Evolutionary conservation across 1,140 invertebrate species (phyloP).

Genomic region (Chelonus insularis): DNA sequence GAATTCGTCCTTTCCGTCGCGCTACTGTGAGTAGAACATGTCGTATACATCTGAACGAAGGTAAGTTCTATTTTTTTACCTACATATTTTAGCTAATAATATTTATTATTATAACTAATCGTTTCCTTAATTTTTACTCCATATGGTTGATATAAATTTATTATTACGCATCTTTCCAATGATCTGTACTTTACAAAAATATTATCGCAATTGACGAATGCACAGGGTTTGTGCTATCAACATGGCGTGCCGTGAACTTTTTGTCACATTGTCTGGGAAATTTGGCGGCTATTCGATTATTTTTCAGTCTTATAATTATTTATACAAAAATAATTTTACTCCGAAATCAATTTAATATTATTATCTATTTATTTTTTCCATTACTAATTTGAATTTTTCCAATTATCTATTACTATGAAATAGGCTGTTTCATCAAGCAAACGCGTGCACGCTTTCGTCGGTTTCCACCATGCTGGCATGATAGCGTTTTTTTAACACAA

Average conservation of each 20-base stretch:
- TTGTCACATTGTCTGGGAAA: slow-evolving; percentile 43
- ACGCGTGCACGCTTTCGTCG: no score
- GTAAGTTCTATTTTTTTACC: slow-evolving; percentile 62
- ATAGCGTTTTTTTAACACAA: no score
- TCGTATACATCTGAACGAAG: slow-evolving; percentile 73
- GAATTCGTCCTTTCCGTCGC: slow-evolving; percentile 70
- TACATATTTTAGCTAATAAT: slow-evolving; percentile 2
- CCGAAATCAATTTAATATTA: background rate
- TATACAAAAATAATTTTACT: background rate
- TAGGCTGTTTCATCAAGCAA: no score
- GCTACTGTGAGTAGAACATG: slow-evolving; percentile 74
- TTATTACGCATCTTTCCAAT: background rate
- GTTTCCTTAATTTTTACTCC: background rate
- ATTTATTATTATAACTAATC: background rate
- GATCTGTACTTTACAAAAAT: background rate
- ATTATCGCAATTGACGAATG: slow-evolving; percentile 36
- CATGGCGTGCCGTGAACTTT: slow-evolving; percentile 67
- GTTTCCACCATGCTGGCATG: no score
- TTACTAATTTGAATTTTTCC: no score
- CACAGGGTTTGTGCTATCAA: slow-evolving; percentile 66
- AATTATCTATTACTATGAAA: no score
- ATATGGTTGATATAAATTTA: background rate
- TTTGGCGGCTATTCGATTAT: slow-evolving; percentile 22
- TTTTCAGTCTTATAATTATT: background rate
- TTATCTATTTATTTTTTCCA: no score